These are phyloP conservation scores for Hydrophis major DNA, from an alignment of 2,797 vertebrate species.

Conservation along the genomic window DNA sequence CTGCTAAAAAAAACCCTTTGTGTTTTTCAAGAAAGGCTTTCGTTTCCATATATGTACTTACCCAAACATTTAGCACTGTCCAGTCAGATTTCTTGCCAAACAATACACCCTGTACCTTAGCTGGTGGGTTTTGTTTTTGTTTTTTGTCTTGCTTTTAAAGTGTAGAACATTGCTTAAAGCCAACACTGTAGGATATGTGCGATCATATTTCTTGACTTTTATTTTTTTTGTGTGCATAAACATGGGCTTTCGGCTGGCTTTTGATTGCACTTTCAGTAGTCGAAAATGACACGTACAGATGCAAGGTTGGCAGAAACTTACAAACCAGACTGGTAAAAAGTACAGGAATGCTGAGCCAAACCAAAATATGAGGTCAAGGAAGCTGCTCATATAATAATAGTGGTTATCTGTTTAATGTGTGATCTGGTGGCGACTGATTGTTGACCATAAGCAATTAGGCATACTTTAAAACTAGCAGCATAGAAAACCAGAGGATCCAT, in stretches of 20 bases:
- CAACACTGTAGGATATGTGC: conserved; percentile 69
- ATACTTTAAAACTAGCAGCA: conserved; percentile 73
- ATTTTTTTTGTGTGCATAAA: conserved; percentile 62
- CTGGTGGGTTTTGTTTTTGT: background rate
- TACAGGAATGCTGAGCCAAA: conserved; percentile 68
- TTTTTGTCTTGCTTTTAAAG: conserved; percentile 67
- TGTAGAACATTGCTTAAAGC: conserved; percentile 68
- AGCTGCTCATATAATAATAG: conserved; percentile 72
- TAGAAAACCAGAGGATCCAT: conserved; percentile 57
- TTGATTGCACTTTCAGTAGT: conserved; percentile 58
- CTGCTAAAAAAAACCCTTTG: conserved; percentile 67
- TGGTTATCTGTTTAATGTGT: conserved; percentile 78
- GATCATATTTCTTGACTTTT: conserved; percentile 72
- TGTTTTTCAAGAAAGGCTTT: conserved; percentile 80
- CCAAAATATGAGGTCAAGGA: conserved; percentile 74
- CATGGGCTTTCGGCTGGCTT: conserved; percentile 58
- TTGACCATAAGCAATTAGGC: conserved; percentile 73
- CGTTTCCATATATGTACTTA: conserved; percentile 81
- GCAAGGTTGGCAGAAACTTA: conserved; percentile 58
- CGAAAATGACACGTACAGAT: conserved; percentile 65
- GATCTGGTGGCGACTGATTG: conserved; percentile 70
- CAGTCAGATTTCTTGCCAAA: conserved; percentile 77
- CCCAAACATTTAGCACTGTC: conserved; percentile 79
- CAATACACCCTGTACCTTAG: conserved; percentile 80
- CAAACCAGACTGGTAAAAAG: conserved; percentile 65